Conservation (phyloP, 1,140 invertebrate species). For the Drosophila erecta region DNA sequence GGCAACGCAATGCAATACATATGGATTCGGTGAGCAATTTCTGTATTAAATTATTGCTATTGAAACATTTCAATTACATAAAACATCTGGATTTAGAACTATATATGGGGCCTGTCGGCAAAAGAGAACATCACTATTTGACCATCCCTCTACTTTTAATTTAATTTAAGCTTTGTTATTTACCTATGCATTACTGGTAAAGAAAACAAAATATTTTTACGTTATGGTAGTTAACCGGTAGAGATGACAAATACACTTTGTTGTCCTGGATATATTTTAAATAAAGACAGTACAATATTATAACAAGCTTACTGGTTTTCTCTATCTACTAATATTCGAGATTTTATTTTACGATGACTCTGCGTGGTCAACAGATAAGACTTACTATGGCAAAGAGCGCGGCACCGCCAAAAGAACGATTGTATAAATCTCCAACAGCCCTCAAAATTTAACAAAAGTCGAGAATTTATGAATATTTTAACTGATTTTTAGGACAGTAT, state of each 20-base stretch:
- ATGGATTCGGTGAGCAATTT: slow-evolving; percentile 18
- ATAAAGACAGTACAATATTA: slow-evolving; percentile 46
- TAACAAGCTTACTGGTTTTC: slow-evolving; percentile 45
- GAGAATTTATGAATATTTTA: slow-evolving; percentile 51
- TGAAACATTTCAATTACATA: slow-evolving; percentile 23
- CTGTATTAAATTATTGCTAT: slow-evolving; percentile 21
- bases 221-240: slow-evolving; percentile 42
- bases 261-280: slow-evolving; percentile 40
- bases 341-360: slow-evolving; percentile 44
- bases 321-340: slow-evolving; percentile 48
- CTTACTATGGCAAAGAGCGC: slow-evolving; percentile 83
- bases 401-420: slow-evolving; percentile 84
- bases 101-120: slow-evolving; percentile 12
- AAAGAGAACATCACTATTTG: slow-evolving; percentile 30
- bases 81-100: slow-evolving; percentile 25
- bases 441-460: slow-evolving; percentile 76
- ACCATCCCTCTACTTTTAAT: slow-evolving; percentile 41
- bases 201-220: slow-evolving; percentile 40
- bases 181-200: slow-evolving; percentile 47
- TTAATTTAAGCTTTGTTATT: slow-evolving; percentile 43
- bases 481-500: slow-evolving; percentile 11
- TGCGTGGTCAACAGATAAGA: slow-evolving; percentile 63
- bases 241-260: slow-evolving; percentile 47
- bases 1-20: slow-evolving; percentile 12
- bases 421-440: slow-evolving; percentile 84